Percentiles rank a stretch among this genome's conserved stretches.
phyloP scores from a whole-genome alignment of 1,140 invertebrate species.

The Megalopta genalis region DNA sequence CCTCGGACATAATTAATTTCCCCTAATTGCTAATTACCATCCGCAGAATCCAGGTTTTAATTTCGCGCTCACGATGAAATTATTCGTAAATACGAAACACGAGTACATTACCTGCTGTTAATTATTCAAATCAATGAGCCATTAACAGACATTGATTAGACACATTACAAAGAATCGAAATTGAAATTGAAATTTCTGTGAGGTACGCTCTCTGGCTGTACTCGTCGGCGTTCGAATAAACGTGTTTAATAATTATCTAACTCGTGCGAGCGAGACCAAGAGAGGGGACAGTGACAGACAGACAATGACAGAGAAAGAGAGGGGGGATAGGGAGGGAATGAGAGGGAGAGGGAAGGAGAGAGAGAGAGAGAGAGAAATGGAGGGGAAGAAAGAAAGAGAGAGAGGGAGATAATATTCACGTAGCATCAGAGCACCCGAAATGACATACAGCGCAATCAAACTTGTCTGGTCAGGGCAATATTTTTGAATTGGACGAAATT shows the following conservation, averaged over 20 bases:
- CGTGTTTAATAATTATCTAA: neutral
- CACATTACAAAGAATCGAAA: slow-evolving; percentile 1
- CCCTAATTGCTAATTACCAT: neutral
- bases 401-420: neutral
- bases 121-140: slow-evolving; percentile 1
- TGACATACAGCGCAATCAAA: neutral
- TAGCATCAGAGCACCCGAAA: neutral
- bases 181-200: neutral
- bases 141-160: slow-evolving; percentile 2
- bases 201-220: neutral
- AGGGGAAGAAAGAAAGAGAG: too few species aligned
- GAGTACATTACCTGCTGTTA: neutral
- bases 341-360: too few species aligned
- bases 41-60: neutral
- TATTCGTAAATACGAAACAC: neutral
- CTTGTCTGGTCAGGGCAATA: too few species aligned
- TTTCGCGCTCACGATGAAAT: neutral
- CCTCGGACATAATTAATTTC: neutral
- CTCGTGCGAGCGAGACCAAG: too few species aligned
- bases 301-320: too few species aligned
- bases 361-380: too few species aligned
- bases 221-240: neutral
- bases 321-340: too few species aligned
- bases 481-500: neutral
- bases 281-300: too few species aligned